Evolutionary conservation across 2,113 vertebrate genomes (phyloP), one percentile per base, ranked within the genome.

Genomic region (Neotoma lepida): DNA sequence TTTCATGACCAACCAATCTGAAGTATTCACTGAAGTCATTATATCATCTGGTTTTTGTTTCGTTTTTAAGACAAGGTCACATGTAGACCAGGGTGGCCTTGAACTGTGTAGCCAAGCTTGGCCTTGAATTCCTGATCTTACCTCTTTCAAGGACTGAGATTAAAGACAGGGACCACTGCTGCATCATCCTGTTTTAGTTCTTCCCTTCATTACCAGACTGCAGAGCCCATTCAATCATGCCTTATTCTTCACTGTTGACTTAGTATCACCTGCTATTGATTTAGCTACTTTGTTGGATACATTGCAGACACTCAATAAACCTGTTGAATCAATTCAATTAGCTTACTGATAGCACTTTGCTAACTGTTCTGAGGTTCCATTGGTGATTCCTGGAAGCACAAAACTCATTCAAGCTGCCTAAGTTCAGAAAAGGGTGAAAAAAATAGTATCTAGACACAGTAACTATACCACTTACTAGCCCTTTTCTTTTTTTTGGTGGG

Each of bases 241-340:
- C 49, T 88, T 94, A 89, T 35, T 91, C 4, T 74, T 82, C 44
- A 77, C 28, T 78, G 22, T 68, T 63, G 46, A 26, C n/a, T 44
- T 86, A 49, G 18, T 68, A 90, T 24, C 26, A 68, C 86, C 33
- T 86, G 41, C 71, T 80, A 90, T 39, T 70, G 73, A 95, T 33
- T 87, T 30, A 49, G 64, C 8, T 54, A 66, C 63, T n/a, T 26
- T 14, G 71, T 35, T 39, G n/a, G 13, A 70, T 14, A 68, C 24
- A 46, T 18, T 33, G 68, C n/a, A 86, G 88, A 95, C 81, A 7
- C 1, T 63, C 1, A 56, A 81, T 64, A 85, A 64, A 63, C 64
- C 20, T 39, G 22, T 44, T 54, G 44, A 96, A 95, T 91, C 41
- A 68, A 46, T 68, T 86, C 63, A 28, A 70, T 66, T 97, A 78